A percentile compares a stretch with the other conserved stretches of the same genome.
These are phyloP conservation scores for Saguinus midas DNA, from an alignment of 2,113 vertebrate species.

Conservation along the genomic window DNA sequence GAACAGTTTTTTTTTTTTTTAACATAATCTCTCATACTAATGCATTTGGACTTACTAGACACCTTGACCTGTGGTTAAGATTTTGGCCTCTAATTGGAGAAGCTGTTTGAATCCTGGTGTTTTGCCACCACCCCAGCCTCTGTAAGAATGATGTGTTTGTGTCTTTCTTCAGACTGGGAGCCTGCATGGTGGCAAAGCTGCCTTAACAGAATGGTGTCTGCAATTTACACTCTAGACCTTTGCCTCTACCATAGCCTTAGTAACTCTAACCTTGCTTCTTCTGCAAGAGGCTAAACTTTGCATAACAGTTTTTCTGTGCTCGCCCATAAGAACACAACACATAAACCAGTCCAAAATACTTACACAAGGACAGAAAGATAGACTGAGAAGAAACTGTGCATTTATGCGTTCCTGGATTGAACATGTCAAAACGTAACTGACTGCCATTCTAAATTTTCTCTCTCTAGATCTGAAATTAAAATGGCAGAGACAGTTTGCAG, in stretches of 20 bases:
- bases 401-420: background rate
- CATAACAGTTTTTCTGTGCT: background rate
- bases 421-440: background rate
- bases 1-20: background rate
- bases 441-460: background rate
- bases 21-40: background rate
- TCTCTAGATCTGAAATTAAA: background rate
- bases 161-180: background rate
- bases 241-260: background rate
- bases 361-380: background rate
- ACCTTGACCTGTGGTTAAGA: slow-evolving; percentile 38
- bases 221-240: background rate
- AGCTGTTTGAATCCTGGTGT: background rate
- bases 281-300: background rate
- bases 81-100: background rate
- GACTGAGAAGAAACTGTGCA: background rate
- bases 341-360: background rate
- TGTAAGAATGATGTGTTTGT: background rate
- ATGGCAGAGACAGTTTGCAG: background rate
- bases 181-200: background rate
- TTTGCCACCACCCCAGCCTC: background rate
- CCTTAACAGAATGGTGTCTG: background rate
- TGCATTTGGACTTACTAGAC: background rate
- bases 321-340: background rate
- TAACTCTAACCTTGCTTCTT: background rate